Evolutionary conservation across 2,888 invertebrate genomes (phyloP).

Genomic region (Linnaemya tessellans): DNA sequence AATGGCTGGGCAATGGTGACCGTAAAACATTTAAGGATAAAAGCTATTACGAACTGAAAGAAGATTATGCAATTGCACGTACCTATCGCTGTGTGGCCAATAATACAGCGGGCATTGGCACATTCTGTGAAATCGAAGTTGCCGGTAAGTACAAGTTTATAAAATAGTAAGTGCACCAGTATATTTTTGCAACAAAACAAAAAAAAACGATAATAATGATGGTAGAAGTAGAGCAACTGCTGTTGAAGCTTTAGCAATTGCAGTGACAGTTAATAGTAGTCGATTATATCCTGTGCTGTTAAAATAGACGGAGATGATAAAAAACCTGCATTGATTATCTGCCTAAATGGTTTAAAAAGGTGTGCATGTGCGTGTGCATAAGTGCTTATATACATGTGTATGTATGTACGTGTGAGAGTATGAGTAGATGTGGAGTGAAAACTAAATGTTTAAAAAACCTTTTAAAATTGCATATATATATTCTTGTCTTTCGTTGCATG

Average conservation of each 20-base stretch:
- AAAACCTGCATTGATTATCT: constrained; percentile 53
- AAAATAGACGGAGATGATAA: background rate
- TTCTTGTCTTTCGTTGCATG: background rate
- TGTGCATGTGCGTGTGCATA: constrained; percentile 8
- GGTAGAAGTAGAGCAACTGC: constrained; percentile 26
- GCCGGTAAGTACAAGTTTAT: constrained; percentile 84
- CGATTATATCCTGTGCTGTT: constrained; percentile 20
- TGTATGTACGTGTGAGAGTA: background rate
- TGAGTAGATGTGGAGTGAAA: background rate
- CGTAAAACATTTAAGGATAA: constrained; percentile 77
- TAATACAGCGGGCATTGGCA: constrained; percentile 90
- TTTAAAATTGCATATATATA: constrained; percentile 1
- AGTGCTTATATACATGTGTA: too few species aligned
- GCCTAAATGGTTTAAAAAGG: constrained; percentile 42
- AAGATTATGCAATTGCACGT: constrained; percentile 86
- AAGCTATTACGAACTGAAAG: constrained; percentile 87
- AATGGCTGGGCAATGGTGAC: constrained; percentile 84
- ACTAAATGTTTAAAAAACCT: constrained; percentile 39
- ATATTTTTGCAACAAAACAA: background rate
- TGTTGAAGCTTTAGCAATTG: constrained; percentile 23
- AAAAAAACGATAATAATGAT: background rate
- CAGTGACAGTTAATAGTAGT: constrained; percentile 36
- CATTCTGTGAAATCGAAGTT: constrained; percentile 87
- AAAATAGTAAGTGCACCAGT: constrained; percentile 14
- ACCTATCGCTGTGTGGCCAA: constrained; percentile 94